These are phyloP conservation scores for Pilophorus perplexus DNA, from an alignment of 2,888 invertebrate species.

Conservation along the genomic window DNA sequence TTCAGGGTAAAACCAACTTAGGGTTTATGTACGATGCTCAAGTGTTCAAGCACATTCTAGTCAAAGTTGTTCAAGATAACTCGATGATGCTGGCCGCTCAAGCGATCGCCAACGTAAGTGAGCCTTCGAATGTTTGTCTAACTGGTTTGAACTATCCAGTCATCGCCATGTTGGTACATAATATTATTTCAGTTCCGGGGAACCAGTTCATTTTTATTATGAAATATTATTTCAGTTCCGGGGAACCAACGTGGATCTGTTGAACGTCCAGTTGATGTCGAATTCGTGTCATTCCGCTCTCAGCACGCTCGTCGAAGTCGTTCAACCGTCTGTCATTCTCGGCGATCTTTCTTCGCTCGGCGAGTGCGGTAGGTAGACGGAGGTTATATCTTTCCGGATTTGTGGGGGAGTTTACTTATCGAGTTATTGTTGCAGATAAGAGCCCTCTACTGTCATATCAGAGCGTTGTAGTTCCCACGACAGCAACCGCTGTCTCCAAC, in stretches of 20 bases:
- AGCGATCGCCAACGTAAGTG: constrained; percentile 43
- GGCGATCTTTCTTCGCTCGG: constrained; percentile 50
- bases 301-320: constrained; percentile 41
- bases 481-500: background rate
- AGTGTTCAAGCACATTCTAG: constrained; percentile 37
- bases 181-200: constrained; percentile 35
- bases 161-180: too few species aligned
- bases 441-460: constrained; percentile 18
- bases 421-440: constrained; percentile 15
- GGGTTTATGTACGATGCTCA: constrained; percentile 45
- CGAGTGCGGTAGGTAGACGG: constrained; percentile 38
- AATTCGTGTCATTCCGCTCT: constrained; percentile 42
- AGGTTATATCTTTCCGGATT: background rate
- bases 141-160: too few species aligned
- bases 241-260: constrained; percentile 30
- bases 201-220: too few species aligned
- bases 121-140: too few species aligned
- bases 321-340: constrained; percentile 48
- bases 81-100: constrained; percentile 44
- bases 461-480: constrained; percentile 21
- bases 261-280: constrained; percentile 43
- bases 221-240: constrained; percentile 35
- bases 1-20: constrained; percentile 32
- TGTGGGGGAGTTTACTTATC: background rate
- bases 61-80: constrained; percentile 45